These are phyloP conservation scores for Ramphastos sulfuratus DNA, from an alignment of 2,113 vertebrate species.

Conservation along the genomic window DNA sequence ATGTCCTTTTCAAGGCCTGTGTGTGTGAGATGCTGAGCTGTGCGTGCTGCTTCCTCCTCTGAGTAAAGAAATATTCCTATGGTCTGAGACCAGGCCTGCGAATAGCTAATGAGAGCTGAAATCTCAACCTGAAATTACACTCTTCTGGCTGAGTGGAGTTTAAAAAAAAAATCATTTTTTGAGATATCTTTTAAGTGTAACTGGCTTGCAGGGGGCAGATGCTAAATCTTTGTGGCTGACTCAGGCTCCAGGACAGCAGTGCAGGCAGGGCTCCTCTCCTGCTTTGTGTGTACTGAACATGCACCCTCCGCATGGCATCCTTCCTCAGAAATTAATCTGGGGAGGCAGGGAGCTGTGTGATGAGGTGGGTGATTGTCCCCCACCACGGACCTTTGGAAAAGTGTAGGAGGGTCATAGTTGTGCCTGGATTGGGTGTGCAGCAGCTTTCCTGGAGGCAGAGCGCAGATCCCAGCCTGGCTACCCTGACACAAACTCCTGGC, in stretches of 20 bases:
- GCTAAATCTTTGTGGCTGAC: neutral
- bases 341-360: neutral
- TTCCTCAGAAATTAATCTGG: neutral
- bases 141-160: neutral
- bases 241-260: neutral
- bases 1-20: accelerated
- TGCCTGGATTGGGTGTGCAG: neutral
- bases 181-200: neutral
- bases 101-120: conserved; percentile 12
- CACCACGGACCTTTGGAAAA: neutral
- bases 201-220: neutral
- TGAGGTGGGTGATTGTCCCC: neutral
- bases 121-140: conserved; percentile 19
- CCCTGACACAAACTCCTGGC: neutral
- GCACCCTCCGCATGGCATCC: neutral
- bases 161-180: neutral
- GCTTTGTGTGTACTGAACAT: accelerated
- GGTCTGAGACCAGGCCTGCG: neutral
- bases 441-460: neutral
- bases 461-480: neutral
- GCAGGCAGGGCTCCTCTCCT: neutral
- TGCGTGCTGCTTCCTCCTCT: neutral
- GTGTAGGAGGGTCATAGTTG: neutral
- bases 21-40: neutral
- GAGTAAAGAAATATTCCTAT: neutral